Percentiles rank a stretch among this genome's conserved stretches.
These are phyloP conservation scores for Chrysolophus pictus DNA, from an alignment of 2,797 vertebrate genomes.

Conservation along the genomic window DNA sequence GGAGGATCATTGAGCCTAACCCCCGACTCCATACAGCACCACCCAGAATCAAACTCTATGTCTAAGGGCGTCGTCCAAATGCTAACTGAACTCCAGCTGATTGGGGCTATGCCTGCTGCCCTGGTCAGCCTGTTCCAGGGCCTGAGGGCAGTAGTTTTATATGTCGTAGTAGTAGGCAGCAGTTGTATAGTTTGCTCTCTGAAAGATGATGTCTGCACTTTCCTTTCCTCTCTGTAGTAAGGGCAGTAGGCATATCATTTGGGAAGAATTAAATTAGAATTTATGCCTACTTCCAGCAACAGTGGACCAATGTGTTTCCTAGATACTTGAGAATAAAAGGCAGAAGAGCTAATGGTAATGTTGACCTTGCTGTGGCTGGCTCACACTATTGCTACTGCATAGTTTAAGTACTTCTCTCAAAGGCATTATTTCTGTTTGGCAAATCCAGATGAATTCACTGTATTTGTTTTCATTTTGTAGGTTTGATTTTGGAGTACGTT, in stretches of 20 bases:
- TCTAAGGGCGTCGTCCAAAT: neutral
- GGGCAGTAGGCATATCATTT: neutral
- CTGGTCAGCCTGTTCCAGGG: neutral
- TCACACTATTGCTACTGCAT: neutral
- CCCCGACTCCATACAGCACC: too few relatives aligned
- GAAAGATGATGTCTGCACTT: neutral
- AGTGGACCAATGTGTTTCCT: neutral
- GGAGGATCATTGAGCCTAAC: neutral
- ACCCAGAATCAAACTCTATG: neutral
- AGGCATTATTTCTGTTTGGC: conserved; percentile 11
- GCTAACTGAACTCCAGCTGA: neutral
- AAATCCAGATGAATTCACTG: neutral
- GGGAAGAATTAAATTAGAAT: neutral
- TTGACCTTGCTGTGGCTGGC: neutral
- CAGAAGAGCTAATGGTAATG: neutral
- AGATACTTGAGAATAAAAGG: neutral
- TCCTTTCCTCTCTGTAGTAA: neutral
- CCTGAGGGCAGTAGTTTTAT: neutral
- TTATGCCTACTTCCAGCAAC: neutral
- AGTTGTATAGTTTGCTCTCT: neutral
- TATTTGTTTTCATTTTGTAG: neutral
- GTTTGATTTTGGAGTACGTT: neutral
- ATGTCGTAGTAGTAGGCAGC: neutral
- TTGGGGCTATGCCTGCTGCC: neutral
- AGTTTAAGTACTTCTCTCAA: conserved; percentile 12